phyloP scores from a whole-genome alignment of 2,113 vertebrate genomes.

The Gopherus evgoodei region DNA sequence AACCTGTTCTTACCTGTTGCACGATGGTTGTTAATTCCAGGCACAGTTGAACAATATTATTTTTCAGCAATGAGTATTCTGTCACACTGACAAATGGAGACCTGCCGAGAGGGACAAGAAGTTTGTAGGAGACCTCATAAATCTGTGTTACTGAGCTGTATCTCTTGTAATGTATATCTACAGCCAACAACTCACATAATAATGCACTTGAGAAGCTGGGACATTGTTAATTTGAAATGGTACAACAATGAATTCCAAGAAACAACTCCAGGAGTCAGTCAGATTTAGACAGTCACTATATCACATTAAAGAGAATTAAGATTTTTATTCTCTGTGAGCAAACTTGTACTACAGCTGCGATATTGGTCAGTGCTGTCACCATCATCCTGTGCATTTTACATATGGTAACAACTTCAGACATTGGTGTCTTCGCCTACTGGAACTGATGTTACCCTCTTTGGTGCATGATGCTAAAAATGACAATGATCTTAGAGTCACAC shows the following conservation, averaged over 20 bases:
- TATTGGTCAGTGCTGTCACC: neutral
- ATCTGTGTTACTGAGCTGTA: neutral
- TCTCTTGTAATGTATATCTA: neutral
- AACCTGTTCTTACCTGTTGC: conserved; percentile 86
- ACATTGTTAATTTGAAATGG: neutral
- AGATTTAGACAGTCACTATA: neutral
- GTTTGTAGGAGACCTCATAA: conserved; percentile 1
- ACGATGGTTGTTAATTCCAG: conserved; percentile 94
- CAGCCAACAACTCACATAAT: neutral
- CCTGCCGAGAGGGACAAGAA: conserved; percentile 74
- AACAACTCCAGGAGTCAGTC: neutral
- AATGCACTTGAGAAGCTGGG: neutral
- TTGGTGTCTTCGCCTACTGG: neutral
- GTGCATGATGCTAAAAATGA: neutral
- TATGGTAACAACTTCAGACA: neutral
- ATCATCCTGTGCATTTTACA: neutral
- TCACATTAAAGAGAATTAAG: neutral
- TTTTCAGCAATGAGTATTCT: conserved; percentile 95
- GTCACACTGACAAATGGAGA: conserved; percentile 94
- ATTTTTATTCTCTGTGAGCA: neutral
- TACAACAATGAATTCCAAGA: neutral
- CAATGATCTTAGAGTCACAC: neutral
- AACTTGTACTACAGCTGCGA: neutral
- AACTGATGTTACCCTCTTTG: neutral
- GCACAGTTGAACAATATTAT: conserved; percentile 95